Percentiles rank a stretch among this genome's conserved stretches.
Conservation (phyloP, 2,113 vertebrate species). For the Helogale parvula region DNA sequence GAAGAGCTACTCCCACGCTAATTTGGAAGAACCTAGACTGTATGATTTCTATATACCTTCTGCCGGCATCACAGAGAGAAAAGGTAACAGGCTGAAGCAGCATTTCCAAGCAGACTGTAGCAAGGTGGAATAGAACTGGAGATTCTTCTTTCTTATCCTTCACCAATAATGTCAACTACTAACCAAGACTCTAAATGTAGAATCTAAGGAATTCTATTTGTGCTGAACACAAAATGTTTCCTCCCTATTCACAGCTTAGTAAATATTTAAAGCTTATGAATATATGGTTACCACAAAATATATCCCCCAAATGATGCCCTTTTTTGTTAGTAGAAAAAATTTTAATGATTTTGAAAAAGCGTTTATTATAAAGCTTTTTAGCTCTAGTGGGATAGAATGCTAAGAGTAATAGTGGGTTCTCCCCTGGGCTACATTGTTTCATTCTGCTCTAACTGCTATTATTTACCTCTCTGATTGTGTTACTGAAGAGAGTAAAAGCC, state of each 20-base stretch:
- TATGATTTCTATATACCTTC: background rate
- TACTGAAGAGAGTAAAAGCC: constrained; percentile 43
- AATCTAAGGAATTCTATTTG: constrained; percentile 19
- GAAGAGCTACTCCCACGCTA: background rate
- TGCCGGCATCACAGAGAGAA: background rate
- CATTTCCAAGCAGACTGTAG: background rate
- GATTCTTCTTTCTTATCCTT: background rate
- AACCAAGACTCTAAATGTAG: background rate
- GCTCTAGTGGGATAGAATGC: background rate
- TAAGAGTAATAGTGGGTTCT: background rate
- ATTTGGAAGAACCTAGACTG: background rate
- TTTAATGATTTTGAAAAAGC: background rate
- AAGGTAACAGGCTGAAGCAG: background rate
- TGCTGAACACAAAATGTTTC: background rate
- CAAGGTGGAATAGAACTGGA: background rate
- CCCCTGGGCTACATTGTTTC: background rate
- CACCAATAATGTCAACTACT: background rate
- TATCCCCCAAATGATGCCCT: background rate
- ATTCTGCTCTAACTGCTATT: constrained; percentile 22
- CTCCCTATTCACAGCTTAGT: background rate
- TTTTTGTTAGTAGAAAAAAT: background rate
- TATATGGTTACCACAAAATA: background rate
- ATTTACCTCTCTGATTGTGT: constrained; percentile 51
- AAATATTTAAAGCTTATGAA: background rate
- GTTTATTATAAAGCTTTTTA: constrained; percentile 47